Evolutionary conservation across 92 coral and sea anemone species (phyloP).

Genomic region (Palythoa heliodiscus): DNA sequence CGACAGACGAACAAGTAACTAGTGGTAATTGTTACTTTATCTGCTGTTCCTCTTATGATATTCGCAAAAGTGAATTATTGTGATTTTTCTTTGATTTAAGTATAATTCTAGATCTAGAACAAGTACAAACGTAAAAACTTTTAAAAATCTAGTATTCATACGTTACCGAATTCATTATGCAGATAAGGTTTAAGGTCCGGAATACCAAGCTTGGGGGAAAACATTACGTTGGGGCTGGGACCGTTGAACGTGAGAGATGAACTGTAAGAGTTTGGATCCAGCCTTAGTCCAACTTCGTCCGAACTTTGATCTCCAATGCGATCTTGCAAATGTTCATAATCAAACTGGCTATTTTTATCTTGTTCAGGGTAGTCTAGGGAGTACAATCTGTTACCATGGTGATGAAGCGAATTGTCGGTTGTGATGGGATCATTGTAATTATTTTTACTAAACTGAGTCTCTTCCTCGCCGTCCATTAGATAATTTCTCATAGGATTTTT

Average conservation of each 20-base stretch:
- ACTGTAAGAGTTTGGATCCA: slow-evolving; percentile 32
- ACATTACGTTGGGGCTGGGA: not conserved
- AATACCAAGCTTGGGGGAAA: slow-evolving; percentile 21
- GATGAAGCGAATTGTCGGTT: not conserved
- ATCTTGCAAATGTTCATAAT: not conserved
- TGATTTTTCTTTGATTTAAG: no score
- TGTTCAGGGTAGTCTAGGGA: slow-evolving; percentile 3
- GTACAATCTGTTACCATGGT: not conserved
- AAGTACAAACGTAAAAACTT: no score
- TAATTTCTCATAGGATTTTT: not conserved
- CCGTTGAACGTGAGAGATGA: not conserved
- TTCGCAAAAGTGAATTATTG: no score
- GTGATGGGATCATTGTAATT: not conserved
- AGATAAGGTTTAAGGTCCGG: slow-evolving; percentile 35
- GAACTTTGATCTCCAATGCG: not conserved
- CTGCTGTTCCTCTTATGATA: no score
- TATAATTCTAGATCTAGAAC: no score
- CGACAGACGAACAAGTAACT: no score
- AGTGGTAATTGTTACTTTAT: no score
- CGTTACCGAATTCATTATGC: slow-evolving; percentile 35
- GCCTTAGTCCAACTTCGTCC: slow-evolving; percentile 5
- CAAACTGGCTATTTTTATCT: not conserved
- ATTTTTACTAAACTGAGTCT: not conserved
- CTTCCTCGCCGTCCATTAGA: not conserved
- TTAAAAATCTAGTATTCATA: not conserved